Base-by-base conservation (phyloP, 2,797 vertebrate species). In the Champsocephalus gunnari region DNA sequence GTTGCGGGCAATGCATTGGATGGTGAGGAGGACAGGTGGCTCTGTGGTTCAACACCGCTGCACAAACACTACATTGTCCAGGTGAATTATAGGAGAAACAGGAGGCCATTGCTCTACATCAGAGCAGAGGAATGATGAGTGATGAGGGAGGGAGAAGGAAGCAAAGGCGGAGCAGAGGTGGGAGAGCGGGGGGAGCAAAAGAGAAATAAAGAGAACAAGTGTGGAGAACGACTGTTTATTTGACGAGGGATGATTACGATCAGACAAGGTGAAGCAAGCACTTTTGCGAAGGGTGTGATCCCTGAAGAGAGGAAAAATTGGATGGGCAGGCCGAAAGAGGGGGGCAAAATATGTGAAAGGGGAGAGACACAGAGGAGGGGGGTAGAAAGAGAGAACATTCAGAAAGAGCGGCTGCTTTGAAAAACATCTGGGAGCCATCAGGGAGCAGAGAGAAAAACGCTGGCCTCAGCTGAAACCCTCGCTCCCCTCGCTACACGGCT, bases 381-480 rank as follows among this genome's bases (percentile, higher is more conserved):
- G 44, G 53, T 24, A 78, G 41, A 64, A 73, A 81, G 66, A 50
- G 75, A 80, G 79, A 28, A 62, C 81, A 87, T 44, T 64, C 47
- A 82, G 75, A 70, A 69, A 70, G 75, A 75, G 65, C 13, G 64
- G 64, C 84, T 78, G 83, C 79, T 88, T 88, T 86, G 76, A 86
- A 84, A 84, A 89, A 92, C 92, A 94, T 94, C 93, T 94, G 92
- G 92, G 88, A 93, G 85, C 87, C 91, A 94, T 93, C 93, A 93
- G 88, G 51, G 79, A 87, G 82, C 32, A 13, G 73, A 77, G 74
- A 77, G 82, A 87, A 92, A 92, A 93, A 83, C 63, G 82, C 90
- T 90, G 87, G 85, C 77, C 87, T 93, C 91, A 92, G 92, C 90
- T 92, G 82, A 92, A 93, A 89, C 79, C 74, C 81, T 63, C 24